Evolutionary conservation across 2,797 vertebrate species (phyloP).

Genomic region (Rhadinocentrus ornatus): DNA sequence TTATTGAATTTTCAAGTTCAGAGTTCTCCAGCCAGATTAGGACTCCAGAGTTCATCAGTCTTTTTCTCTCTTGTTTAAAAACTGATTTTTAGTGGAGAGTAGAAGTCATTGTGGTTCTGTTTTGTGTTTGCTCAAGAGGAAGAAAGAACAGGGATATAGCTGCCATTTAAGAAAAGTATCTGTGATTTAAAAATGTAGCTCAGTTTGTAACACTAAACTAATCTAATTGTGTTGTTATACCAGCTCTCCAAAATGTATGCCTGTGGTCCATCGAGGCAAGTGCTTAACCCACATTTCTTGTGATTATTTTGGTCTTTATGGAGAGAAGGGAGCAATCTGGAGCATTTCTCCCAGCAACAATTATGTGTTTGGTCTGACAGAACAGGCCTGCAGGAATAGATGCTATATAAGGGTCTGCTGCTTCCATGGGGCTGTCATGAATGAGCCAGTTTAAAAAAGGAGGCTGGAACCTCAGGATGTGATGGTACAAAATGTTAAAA

Average conservation of each 20-base stretch:
- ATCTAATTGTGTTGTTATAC: conserved; percentile 8
- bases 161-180: no score
- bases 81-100: neutral
- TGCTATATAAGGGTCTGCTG: conserved; percentile 56
- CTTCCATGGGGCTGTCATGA: neutral
- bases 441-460: neutral
- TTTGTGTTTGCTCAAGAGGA: neutral
- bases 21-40: neutral
- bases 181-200: neutral
- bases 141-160: neutral
- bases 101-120: neutral
- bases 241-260: conserved; percentile 12
- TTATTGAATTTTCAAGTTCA: neutral
- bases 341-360: conserved; percentile 25
- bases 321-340: neutral
- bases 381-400: conserved; percentile 48
- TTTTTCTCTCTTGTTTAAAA: neutral
- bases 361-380: conserved; percentile 45
- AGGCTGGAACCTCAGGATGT: conserved; percentile 18
- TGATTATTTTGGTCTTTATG: conserved; percentile 21
- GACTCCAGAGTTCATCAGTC: neutral
- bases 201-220: neutral
- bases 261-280: conserved; percentile 14
- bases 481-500: conserved; percentile 13
- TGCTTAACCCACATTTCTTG: conserved; percentile 34